phyloP scores from a whole-genome alignment of 2,797 vertebrate genomes.

The Cuculus canorus region DNA sequence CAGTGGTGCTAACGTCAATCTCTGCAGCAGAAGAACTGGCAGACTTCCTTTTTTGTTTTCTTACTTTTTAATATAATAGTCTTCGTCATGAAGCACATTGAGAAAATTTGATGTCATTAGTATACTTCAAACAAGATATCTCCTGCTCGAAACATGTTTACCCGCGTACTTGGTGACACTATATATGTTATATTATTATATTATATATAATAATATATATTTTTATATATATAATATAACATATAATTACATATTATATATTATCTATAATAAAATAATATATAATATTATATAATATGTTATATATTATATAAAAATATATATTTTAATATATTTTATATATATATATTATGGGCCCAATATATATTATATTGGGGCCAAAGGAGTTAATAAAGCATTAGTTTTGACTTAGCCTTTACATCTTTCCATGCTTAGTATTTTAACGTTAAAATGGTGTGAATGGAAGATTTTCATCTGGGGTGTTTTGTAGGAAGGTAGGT shows the following conservation, averaged over 20 bases:
- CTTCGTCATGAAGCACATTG: not conserved
- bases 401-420: not conserved
- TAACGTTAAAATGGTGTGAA: not conserved
- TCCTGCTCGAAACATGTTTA: not conserved
- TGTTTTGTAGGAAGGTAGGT: not conserved
- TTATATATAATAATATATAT: no score
- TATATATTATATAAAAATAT: no score
- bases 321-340: no score
- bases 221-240: no score
- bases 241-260: no score
- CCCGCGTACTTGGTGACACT: fast-evolving
- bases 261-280: no score
- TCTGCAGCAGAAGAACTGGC: not conserved
- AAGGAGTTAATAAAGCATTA: not conserved
- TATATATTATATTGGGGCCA: not conserved
- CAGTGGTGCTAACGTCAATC: not conserved
- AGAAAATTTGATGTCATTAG: not conserved
- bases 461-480: not conserved
- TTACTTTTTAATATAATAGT: not conserved
- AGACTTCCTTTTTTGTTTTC: not conserved
- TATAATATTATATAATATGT: no score
- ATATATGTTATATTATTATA: no score
- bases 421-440: not conserved
- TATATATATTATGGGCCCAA: no score
- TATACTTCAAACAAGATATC: not conserved